Percentiles rank a stretch among this genome's conserved stretches.
Conservation (phyloP, 2,113 vertebrate species). For the Hystrix cristata region DNA sequence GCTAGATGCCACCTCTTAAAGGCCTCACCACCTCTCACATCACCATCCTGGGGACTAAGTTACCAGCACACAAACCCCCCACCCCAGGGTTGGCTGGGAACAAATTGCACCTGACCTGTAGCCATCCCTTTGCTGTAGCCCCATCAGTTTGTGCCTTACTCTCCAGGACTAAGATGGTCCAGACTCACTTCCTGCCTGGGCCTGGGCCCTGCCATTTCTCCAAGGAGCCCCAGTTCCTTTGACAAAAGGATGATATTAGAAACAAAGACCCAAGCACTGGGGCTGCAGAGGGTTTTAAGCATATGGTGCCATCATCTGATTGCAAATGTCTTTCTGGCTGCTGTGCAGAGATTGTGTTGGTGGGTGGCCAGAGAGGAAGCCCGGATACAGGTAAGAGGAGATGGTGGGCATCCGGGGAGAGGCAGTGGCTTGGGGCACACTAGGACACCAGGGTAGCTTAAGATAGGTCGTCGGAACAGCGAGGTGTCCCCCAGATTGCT, state of each 20-base stretch:
- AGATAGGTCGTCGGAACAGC: neutral
- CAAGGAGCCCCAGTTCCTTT: neutral
- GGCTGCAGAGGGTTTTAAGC: neutral
- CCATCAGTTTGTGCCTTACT: neutral
- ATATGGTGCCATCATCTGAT: neutral
- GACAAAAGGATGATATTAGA: neutral
- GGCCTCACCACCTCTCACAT: neutral
- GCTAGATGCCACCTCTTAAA: neutral
- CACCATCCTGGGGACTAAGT: neutral
- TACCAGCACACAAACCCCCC: neutral
- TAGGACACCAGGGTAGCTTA: neutral
- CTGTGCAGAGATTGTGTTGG: accelerated
- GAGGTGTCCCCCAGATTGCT: neutral
- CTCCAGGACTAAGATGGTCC: neutral
- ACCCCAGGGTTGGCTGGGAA: neutral
- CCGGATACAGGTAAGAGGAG: accelerated
- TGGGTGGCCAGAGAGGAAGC: neutral
- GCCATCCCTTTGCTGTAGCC: neutral
- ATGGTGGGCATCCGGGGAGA: neutral
- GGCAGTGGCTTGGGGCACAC: neutral
- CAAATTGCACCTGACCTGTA: neutral
- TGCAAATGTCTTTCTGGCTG: neutral
- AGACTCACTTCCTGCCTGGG: neutral
- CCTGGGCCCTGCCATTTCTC: neutral
- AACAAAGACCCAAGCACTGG: neutral